phyloP scores from a whole-genome alignment of 2,888 invertebrate genomes.

The Cheilosia urbana region DNA sequence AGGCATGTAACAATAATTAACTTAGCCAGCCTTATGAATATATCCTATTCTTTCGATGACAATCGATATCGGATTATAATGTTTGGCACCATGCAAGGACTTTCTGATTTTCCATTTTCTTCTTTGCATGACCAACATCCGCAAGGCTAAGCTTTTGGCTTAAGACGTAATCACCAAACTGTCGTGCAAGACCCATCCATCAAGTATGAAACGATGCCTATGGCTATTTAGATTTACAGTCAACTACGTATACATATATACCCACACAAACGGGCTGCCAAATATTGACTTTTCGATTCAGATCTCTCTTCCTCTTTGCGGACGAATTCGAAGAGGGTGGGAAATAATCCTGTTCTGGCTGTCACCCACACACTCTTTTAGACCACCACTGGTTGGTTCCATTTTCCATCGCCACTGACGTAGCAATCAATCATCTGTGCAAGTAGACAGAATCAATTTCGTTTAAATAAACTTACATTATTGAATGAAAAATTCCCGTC shows the following conservation, averaged over 20 bases:
- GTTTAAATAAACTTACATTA: constrained; percentile 72
- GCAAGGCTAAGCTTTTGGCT: constrained; percentile 25
- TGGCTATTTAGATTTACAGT: constrained; percentile 40
- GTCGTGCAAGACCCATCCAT: constrained; percentile 67
- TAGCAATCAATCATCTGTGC: constrained; percentile 70
- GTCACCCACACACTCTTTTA: constrained; percentile 30
- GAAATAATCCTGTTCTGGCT: constrained; percentile 52
- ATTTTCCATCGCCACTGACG: constrained; percentile 33
- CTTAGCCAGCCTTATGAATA: background rate
- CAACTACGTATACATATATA: constrained; percentile 25
- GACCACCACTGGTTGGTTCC: constrained; percentile 18
- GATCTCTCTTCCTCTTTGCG: constrained; percentile 42
- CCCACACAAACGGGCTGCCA: constrained; percentile 39
- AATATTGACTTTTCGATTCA: constrained; percentile 72
- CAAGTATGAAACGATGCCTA: constrained; percentile 59
- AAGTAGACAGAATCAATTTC: constrained; percentile 72
- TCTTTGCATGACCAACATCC: constrained; percentile 1
- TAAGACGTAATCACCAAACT: constrained; percentile 55
- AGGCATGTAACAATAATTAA: too few relatives aligned
- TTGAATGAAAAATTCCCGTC: constrained; percentile 72
- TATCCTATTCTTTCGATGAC: background rate
- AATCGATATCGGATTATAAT: constrained; percentile 20
- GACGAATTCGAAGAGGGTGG: constrained; percentile 29
- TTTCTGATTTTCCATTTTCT: constrained; percentile 3
- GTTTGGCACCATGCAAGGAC: constrained; percentile 8